A percentile compares a stretch with the other conserved stretches of the same genome.
phyloP scores from a whole-genome alignment of 2,888 invertebrate species.

The Melinopterus prodromus region DNA sequence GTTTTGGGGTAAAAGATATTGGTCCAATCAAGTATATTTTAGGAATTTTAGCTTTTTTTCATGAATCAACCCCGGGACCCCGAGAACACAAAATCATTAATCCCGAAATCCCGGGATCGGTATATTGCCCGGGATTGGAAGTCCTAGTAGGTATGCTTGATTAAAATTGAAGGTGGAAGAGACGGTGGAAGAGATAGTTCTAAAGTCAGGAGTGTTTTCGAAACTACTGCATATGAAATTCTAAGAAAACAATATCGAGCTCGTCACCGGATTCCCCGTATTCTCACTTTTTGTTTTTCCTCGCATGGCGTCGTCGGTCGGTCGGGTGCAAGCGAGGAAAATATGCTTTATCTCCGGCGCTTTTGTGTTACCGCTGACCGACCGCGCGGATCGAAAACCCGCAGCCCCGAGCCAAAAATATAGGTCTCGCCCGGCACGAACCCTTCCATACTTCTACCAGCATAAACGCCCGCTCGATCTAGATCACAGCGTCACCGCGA shows the following conservation, averaged over 20 bases:
- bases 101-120: too few species aligned
- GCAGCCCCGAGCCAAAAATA: not conserved
- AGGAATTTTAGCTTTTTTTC: too few species aligned
- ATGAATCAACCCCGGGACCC: too few species aligned
- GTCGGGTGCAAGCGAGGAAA: not conserved
- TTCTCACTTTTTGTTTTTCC: not conserved
- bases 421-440: not conserved
- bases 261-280: not conserved
- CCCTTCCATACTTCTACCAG: not conserved
- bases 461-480: not conserved
- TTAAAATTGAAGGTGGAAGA: too few species aligned
- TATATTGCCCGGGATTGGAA: too few species aligned
- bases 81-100: too few species aligned
- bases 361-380: constrained; percentile 4
- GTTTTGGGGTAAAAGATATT: too few species aligned
- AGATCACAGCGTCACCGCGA: not conserved
- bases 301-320: not conserved
- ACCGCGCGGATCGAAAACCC: not conserved
- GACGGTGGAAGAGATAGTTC: not conserved
- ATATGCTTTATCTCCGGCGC: not conserved
- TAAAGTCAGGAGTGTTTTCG: not conserved
- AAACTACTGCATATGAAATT: not conserved
- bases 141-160: too few species aligned
- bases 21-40: too few species aligned
- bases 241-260: not conserved